Evolutionary conservation across 2,797 vertebrate species (phyloP).

Genomic region (Pseudocheirus occidentalis): DNA sequence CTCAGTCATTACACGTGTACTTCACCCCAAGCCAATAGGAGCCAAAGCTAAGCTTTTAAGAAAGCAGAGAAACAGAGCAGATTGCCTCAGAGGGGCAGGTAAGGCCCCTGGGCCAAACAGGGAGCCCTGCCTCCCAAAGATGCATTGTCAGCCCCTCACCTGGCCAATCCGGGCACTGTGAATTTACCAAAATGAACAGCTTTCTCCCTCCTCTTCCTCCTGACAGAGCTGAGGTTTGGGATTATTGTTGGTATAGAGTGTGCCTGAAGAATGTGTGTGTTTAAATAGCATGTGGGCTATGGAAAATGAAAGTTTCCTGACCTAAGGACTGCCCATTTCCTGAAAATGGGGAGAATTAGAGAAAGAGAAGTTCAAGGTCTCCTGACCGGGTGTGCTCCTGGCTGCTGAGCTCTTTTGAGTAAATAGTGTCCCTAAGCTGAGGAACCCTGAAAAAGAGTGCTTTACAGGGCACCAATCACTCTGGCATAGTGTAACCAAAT

Average conservation of each 20-base stretch:
- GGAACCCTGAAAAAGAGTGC: no score
- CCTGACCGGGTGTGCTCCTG: no score
- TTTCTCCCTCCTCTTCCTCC: not conserved
- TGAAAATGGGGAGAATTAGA: no score
- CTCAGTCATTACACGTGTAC: not conserved
- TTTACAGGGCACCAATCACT: no score
- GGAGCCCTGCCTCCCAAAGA: not conserved
- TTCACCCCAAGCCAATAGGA: not conserved
- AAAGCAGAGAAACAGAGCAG: not conserved
- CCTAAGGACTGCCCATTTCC: no score
- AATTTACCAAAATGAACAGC: not conserved
- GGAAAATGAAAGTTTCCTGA: no score
- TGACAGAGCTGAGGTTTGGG: not conserved
- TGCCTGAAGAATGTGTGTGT: no score
- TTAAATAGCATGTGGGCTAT: no score
- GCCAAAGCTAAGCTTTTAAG: not conserved
- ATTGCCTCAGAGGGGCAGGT: not conserved
- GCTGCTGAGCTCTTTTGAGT: no score
- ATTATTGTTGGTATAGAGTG: not conserved
- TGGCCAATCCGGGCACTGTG: not conserved
- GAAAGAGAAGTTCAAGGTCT: no score
- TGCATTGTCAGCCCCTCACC: not conserved
- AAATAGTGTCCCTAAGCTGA: no score
- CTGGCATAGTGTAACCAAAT: no score
- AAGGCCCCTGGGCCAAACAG: not conserved